Evolutionary conservation across 23 tunicate genomes (phyloP), one percentile per base, ranked within the genome.

Genomic region (Ascidia mentula): DNA sequence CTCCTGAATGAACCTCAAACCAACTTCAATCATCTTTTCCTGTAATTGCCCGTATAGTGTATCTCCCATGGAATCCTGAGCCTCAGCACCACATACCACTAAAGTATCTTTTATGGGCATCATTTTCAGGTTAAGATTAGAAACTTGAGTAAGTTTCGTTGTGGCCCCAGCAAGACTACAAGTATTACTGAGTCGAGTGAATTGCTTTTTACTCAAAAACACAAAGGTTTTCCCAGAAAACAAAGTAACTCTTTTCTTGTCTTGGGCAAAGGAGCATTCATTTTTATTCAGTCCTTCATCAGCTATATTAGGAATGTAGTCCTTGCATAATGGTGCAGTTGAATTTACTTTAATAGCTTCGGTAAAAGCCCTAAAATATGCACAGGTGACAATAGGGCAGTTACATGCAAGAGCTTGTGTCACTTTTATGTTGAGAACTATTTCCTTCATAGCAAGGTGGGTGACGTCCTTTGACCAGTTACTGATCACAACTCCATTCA

Each of bases 391-490:
- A 35, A 90, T 90, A 15, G 77, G 74, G 34, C 78, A 60, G 34
- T 60, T 80, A 53, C 42, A 60, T 37, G 87, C 96, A 34, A 90
- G 72, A 17, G 96, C 96, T 72, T 72, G 78, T 1, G 82, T 76
- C 0, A 84, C 96, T 61, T 90, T 90, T 18, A 90, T 45, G 46
- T 76, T 90, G 33, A 90, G 73, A 26, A 69, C 46, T 36, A 90
- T 59, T 28, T 69, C 36, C 32, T 90, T 46, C 80, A 90, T 78
- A 18, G 70, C 89, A 28, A 90, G 70, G 45, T 90, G 79, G 26
- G 86, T 84, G 40, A 83, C 83, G 4, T 70, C 79, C 40, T 69
- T 9, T 45, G 81, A 71, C 89, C 96, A 90, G n/a, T 38, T 73
- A 60, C 72, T 40, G 6, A 74, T 34, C 6, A 89, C 0, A 4